Conservation (phyloP, 2,888 invertebrate genomes). For the Lissocephala sabroskyi region DNA sequence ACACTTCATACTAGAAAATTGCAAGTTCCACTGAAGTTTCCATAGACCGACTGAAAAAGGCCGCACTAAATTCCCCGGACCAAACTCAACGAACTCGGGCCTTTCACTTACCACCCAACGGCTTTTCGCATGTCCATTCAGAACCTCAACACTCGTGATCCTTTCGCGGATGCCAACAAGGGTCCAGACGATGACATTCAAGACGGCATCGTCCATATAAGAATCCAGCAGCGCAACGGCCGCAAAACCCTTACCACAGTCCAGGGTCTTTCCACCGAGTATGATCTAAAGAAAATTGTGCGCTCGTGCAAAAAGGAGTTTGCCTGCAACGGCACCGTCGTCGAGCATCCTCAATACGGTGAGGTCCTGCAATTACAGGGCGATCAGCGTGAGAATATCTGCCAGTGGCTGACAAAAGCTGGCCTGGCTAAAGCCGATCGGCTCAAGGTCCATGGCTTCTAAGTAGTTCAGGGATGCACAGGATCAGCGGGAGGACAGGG, state of each 20-base stretch:
- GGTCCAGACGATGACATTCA: slow-evolving; percentile 98
- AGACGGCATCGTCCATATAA: slow-evolving; percentile 99
- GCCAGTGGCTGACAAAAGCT: slow-evolving; percentile 98
- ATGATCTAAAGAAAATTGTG: slow-evolving; percentile 99
- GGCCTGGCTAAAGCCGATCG: slow-evolving; percentile 98
- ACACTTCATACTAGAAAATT: background rate
- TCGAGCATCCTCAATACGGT: slow-evolving; percentile 99
- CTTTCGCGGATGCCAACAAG: slow-evolving; percentile 99
- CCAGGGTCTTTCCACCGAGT: slow-evolving; percentile 95
- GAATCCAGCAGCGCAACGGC: slow-evolving; percentile 99
- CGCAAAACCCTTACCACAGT: slow-evolving; percentile 99
- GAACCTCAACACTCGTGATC: slow-evolving; percentile 97
- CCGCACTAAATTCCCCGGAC: too few relatives aligned
- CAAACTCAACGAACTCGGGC: too few relatives aligned
- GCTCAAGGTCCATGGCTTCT: slow-evolving; percentile 98
- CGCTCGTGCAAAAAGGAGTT: slow-evolving; percentile 99
- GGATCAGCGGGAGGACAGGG: too few relatives aligned
- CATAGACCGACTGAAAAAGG: background rate
- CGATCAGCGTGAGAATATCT: slow-evolving; percentile 99
- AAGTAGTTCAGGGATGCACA: too few relatives aligned
- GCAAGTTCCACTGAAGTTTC: background rate
- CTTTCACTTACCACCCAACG: background rate
- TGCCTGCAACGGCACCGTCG: slow-evolving; percentile 99
- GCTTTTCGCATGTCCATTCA: slow-evolving; percentile 93
- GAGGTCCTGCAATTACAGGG: slow-evolving; percentile 99